phyloP scores from a whole-genome alignment of 2,888 invertebrate species.

The Lissonota sp. region DNA sequence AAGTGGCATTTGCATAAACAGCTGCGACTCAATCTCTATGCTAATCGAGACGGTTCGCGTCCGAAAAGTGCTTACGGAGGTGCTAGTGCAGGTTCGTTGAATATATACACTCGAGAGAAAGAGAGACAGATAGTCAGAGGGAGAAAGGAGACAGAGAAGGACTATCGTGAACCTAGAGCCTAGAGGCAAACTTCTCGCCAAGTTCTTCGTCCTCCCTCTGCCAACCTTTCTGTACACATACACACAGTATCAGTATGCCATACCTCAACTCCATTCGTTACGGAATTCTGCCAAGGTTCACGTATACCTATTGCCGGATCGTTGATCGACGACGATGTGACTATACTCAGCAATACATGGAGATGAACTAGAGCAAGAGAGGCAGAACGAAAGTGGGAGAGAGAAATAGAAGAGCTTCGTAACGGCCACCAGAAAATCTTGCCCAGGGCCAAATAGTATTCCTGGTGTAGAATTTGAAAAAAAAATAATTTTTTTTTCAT shows the following conservation, averaged over 20 bases:
- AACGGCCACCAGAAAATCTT: constrained; percentile 22
- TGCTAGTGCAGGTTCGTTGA: constrained; percentile 42
- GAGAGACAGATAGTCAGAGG: constrained; percentile 7
- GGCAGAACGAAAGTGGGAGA: neutral
- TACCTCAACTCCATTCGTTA: constrained; percentile 33
- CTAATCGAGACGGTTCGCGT: constrained; percentile 80
- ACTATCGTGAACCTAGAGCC: constrained; percentile 18
- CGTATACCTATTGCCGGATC: constrained; percentile 2
- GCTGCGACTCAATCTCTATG: constrained; percentile 83
- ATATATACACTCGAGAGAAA: constrained; percentile 20
- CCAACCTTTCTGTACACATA: constrained; percentile 1
- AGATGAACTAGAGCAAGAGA: neutral
- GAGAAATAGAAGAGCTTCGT: neutral
- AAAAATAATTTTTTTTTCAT: no score
- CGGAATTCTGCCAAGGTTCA: constrained; percentile 27
- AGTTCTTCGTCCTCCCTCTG: neutral
- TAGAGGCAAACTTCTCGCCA: constrained; percentile 8
- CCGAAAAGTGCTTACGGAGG: constrained; percentile 74
- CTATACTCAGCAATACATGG: neutral
- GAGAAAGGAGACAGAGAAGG: constrained; percentile 1
- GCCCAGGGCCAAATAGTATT: constrained; percentile 14
- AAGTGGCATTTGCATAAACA: constrained; percentile 80
- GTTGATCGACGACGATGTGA: constrained; percentile 48
- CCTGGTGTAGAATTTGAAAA: no score
- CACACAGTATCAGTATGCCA: constrained; percentile 7